phyloP scores from a whole-genome alignment of 2,888 invertebrate genomes.

The Galerucella calmariensis region DNA sequence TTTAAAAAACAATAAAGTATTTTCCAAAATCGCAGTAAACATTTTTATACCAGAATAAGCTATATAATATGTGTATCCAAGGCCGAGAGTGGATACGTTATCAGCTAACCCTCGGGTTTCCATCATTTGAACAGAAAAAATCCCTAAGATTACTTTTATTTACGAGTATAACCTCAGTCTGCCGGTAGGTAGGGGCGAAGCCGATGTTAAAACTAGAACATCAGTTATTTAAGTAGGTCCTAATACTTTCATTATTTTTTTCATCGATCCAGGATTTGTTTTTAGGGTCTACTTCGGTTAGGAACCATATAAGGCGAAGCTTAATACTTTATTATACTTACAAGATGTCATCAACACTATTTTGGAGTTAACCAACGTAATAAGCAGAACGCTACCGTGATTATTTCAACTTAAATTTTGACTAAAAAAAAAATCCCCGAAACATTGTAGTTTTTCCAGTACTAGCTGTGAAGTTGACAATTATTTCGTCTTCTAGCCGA shows the following conservation, averaged over 20 bases:
- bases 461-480: too few species aligned
- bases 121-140: slow-evolving; percentile 31
- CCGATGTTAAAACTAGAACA: slow-evolving; percentile 30
- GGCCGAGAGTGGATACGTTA: slow-evolving; percentile 28
- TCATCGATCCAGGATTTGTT: slow-evolving; percentile 25
- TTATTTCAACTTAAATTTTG: too few species aligned
- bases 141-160: slow-evolving; percentile 33
- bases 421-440: too few species aligned
- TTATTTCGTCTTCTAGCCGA: too few species aligned
- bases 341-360: slow-evolving; percentile 3
- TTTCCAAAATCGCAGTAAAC: slow-evolving; percentile 2
- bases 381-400: too few species aligned
- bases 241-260: slow-evolving; percentile 30
- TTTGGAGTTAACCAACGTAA: neutral
- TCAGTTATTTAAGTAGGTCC: slow-evolving; percentile 29
- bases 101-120: slow-evolving; percentile 28
- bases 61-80: slow-evolving; percentile 18
- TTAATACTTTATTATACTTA: neutral
- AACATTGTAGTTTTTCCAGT: too few species aligned
- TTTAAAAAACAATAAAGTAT: neutral
- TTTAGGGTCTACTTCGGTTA: neutral
- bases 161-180: slow-evolving; percentile 25
- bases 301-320: neutral
- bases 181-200: slow-evolving; percentile 25
- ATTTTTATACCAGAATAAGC: slow-evolving; percentile 24